Percentiles rank a stretch among this genome's conserved stretches.
These are phyloP conservation scores for Willisornis vidua DNA, from an alignment of 2,113 vertebrate genomes.

Conservation along the genomic window DNA sequence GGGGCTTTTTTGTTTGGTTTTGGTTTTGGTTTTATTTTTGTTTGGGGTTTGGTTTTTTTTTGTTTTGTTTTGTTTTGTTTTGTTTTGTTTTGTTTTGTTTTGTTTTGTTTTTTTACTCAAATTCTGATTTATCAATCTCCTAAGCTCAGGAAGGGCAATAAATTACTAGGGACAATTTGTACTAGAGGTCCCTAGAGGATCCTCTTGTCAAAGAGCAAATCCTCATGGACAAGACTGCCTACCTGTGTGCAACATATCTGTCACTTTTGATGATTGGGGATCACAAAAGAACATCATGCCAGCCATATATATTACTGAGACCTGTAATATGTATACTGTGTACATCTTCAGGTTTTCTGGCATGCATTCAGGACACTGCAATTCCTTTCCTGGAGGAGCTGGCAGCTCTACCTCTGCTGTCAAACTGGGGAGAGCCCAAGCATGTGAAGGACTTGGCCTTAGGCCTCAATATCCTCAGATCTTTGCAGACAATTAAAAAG, in stretches of 20 bases:
- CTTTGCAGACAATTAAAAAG: neutral
- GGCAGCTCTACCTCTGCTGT: neutral
- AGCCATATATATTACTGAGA: neutral
- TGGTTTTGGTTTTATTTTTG: too few relatives aligned
- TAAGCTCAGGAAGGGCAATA: neutral
- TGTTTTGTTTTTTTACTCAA: neutral
- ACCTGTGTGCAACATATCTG: neutral
- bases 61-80: too few relatives aligned
- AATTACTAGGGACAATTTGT: neutral
- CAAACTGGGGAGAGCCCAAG: neutral
- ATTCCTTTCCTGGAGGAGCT: neutral
- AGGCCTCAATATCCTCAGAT: neutral
- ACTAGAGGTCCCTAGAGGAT: neutral
- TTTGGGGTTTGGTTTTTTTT: too few relatives aligned
- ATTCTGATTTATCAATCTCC: neutral
- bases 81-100: too few relatives aligned
- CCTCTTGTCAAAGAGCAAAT: neutral
- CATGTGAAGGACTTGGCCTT: neutral
- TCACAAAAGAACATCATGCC: neutral
- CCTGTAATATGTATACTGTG: neutral
- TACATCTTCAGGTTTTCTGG: neutral
- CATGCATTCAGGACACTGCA: neutral
- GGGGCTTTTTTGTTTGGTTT: rapidly evolving
- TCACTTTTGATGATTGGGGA: neutral
- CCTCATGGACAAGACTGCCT: neutral